Evolutionary conservation across 2,888 invertebrate genomes (phyloP).

Genomic region (Melipona bicolor): DNA sequence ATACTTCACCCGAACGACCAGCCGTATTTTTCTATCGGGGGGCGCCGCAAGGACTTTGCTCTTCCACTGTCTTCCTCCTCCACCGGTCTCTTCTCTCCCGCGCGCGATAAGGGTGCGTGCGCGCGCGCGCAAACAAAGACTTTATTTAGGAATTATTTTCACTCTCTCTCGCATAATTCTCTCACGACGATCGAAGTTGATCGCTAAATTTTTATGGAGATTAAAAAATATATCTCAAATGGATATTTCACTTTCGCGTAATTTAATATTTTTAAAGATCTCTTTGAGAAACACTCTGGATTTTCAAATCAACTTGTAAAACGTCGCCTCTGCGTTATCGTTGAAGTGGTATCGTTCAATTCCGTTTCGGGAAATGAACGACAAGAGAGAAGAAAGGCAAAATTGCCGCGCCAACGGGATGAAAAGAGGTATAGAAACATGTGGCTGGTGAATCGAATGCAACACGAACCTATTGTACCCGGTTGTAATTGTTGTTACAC

Average conservation of each 20-base stretch:
- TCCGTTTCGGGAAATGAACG: neutral
- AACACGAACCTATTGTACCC: neutral
- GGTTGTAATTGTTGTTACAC: neutral
- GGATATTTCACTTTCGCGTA: no score
- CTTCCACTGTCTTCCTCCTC: slow-evolving; percentile 29
- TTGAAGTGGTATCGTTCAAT: neutral
- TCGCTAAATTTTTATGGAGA: no score
- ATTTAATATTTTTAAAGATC: no score
- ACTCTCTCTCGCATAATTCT: no score
- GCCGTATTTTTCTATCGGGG: slow-evolving; percentile 76
- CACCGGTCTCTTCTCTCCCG: slow-evolving; percentile 15
- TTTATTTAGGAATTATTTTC: no score
- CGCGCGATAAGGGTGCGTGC: slow-evolving; percentile 48
- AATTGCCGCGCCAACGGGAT: neutral
- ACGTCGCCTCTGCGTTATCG: neutral
- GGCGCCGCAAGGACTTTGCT: slow-evolving; percentile 13
- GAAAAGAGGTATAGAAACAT: neutral
- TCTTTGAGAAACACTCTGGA: no score
- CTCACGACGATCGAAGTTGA: no score
- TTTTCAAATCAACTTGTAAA: neutral
- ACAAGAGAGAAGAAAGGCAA: neutral
- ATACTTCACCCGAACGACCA: slow-evolving; percentile 80
- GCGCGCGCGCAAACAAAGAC: no score
- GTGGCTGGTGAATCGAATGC: neutral
- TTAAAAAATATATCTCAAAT: no score